A percentile compares a stretch with the other conserved stretches of the same genome.
These are phyloP conservation scores for Tenodera sinensis DNA, from an alignment of 2,888 invertebrate species.

Conservation along the genomic window DNA sequence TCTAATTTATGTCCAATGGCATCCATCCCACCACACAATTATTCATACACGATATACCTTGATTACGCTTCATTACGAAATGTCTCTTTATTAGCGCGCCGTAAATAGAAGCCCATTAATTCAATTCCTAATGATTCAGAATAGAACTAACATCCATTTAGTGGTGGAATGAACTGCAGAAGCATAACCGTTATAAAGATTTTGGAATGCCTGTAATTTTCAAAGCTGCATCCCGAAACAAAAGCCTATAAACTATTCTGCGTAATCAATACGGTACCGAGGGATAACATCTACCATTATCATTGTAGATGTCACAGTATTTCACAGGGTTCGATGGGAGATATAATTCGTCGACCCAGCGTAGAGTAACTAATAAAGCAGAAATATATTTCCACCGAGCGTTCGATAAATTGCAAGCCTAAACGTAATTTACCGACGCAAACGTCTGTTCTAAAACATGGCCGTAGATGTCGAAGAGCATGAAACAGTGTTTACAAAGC, in stretches of 20 bases:
- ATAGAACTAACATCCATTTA: neutral
- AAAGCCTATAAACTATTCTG: neutral
- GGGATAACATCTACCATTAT: neutral
- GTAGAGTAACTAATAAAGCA: neutral
- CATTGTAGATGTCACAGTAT: neutral
- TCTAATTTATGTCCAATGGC: too few species aligned
- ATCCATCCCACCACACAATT: neutral
- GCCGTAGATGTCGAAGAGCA: too few species aligned
- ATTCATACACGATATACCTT: neutral
- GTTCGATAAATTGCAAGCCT: neutral
- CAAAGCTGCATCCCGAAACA: neutral
- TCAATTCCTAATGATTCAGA: neutral
- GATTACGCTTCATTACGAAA: neutral
- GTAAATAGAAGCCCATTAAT: neutral
- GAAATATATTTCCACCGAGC: neutral
- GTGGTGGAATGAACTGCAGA: neutral
- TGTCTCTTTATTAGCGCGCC: neutral
- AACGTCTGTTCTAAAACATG: neutral
- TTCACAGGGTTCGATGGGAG: neutral
- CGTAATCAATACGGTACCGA: neutral
- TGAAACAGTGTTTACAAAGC: neutral
- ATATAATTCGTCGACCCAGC: neutral
- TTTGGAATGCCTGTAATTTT: neutral
- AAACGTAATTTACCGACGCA: neutral
- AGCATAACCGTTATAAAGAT: neutral